phyloP scores from a whole-genome alignment of 2,888 invertebrate species.

The Hydropsyche betteni region DNA sequence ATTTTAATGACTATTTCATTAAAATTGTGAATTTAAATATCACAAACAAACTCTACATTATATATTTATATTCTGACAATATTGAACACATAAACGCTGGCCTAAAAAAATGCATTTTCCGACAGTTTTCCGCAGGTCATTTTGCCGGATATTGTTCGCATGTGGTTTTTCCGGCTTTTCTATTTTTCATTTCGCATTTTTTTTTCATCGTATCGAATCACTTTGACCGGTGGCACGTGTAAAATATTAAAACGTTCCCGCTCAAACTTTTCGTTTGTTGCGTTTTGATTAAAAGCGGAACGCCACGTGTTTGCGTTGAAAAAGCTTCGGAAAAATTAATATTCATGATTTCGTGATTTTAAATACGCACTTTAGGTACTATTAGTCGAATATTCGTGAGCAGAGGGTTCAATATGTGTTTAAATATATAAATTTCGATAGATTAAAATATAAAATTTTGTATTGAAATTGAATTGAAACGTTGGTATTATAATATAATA shows the following conservation, averaged over 20 bases:
- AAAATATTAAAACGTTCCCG: slow-evolving; percentile 17
- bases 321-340: slow-evolving; percentile 23
- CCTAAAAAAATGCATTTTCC: too few species aligned
- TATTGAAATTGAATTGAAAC: background rate
- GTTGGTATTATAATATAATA: background rate
- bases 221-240: background rate
- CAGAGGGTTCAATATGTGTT: too few species aligned
- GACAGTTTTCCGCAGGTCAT: too few species aligned
- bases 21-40: too few species aligned
- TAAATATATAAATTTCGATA: slow-evolving; percentile 2
- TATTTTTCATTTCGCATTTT: too few species aligned
- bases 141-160: too few species aligned
- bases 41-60: too few species aligned
- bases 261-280: background rate
- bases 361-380: background rate
- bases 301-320: slow-evolving; percentile 3
- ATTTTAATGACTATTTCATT: too few species aligned
- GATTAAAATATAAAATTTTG: background rate
- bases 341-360: slow-evolving; percentile 23
- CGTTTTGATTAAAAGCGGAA: slow-evolving; percentile 19
- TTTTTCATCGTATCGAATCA: too few species aligned
- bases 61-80: too few species aligned
- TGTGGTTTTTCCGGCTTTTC: too few species aligned
- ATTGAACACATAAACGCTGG: too few species aligned
- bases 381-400: background rate